A percentile compares a stretch with the other conserved stretches of the same genome.
Conservation (phyloP, 2,888 invertebrate genomes). For the Mesopsocus fuscifrons region DNA sequence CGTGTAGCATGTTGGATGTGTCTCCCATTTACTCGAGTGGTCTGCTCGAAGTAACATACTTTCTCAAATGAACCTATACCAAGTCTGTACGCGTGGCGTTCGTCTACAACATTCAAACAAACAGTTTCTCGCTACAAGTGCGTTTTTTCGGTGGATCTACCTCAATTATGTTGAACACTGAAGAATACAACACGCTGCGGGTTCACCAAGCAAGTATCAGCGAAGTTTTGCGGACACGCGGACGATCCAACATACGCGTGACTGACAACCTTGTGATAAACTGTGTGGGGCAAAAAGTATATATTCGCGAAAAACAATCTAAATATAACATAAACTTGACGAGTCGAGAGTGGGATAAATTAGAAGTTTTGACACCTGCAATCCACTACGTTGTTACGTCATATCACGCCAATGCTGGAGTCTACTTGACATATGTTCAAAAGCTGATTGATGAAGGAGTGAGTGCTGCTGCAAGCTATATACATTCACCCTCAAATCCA, state of each 20-base stretch:
- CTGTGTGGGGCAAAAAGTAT: background rate
- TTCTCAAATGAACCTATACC: background rate
- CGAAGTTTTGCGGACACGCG: background rate
- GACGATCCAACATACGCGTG: background rate
- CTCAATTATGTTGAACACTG: background rate
- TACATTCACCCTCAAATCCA: too few species aligned
- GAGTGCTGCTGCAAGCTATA: background rate
- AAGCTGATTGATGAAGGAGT: background rate
- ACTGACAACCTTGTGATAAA: background rate
- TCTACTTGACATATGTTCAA: background rate
- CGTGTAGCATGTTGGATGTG: too few species aligned
- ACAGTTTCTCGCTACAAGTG: background rate
- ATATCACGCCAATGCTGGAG: background rate
- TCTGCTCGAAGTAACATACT: background rate
- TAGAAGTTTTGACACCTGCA: background rate
- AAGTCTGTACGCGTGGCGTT: background rate
- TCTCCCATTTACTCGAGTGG: background rate
- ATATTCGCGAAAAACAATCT: background rate
- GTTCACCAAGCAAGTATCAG: background rate
- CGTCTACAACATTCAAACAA: background rate
- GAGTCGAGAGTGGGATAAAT: background rate
- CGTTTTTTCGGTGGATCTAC: background rate
- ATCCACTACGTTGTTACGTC: background rate
- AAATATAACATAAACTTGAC: background rate
- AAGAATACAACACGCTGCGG: background rate